Conservation (phyloP, 1,140 invertebrate genomes). For the Dendrolimus kikuchii region DNA sequence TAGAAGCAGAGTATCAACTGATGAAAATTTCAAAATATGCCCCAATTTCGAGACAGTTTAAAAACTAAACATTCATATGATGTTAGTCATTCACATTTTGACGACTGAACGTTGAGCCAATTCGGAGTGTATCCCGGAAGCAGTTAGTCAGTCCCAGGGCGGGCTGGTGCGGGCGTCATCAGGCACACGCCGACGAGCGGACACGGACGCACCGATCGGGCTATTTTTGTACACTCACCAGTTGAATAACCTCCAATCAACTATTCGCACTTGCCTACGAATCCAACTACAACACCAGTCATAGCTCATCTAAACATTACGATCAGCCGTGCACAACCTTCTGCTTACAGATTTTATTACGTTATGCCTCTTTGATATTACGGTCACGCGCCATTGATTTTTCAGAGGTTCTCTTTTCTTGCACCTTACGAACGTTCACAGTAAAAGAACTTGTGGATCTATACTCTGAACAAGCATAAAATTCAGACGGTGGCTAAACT, state of each 20-base stretch:
- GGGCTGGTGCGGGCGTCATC: constrained; percentile 27
- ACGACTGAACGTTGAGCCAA: constrained; percentile 15
- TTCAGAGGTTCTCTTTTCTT: too few relatives aligned
- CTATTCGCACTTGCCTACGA: constrained; percentile 64
- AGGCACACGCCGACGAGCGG: constrained; percentile 24
- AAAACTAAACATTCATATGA: constrained; percentile 3
- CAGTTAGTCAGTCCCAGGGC: constrained; percentile 13
- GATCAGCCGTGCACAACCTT: constrained; percentile 1
- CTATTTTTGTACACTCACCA: constrained; percentile 62
- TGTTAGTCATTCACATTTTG: constrained; percentile 9
- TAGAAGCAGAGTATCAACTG: too few relatives aligned
- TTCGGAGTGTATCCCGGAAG: constrained; percentile 28
- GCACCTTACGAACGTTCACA: too few relatives aligned
- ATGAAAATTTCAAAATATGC: too few relatives aligned
- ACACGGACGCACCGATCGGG: constrained; percentile 41
- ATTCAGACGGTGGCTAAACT: too few relatives aligned
- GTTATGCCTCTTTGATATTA: too few relatives aligned
- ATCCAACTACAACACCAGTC: constrained; percentile 28
- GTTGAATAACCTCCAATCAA: constrained; percentile 71
- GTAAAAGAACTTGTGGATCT: too few relatives aligned
- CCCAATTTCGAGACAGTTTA: constrained; percentile 1
- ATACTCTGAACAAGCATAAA: too few relatives aligned
- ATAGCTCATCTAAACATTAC: constrained; percentile 15
- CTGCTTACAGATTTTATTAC: not conserved
- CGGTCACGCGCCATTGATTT: too few relatives aligned